Evolutionary conservation across 2,797 vertebrate species (phyloP), one percentile per base, ranked within the genome.

Genomic region (Gadopsis marmoratus): DNA sequence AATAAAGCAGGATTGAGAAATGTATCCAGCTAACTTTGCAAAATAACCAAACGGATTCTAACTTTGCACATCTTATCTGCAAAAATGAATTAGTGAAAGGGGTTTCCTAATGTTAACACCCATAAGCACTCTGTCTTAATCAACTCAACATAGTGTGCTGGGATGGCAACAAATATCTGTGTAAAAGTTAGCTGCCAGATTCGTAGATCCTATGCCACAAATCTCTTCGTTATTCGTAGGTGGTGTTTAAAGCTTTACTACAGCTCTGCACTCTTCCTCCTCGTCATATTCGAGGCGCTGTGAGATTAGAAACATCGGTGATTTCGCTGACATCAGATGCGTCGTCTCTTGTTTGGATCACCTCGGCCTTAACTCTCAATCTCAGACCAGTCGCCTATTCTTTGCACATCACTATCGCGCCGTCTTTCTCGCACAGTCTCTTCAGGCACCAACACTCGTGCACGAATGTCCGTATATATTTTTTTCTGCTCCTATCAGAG

Each of bases 321-420:
- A 93, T 75, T 80, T 68, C 14, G 31, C 79, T 50, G 81, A 81
- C 88, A 85, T 86, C 83, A 54, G 88, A 87, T 84, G 66, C 56
- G 47, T 70, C 58, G 33, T 91, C 74, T 91, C 80, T 69, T 75
- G 93, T 91, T 94, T 95, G 94, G 89, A 95, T 98, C 97, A 97
- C 98, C 97, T 94, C 91, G 92, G 98, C 97, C 97, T 99, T 99
- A 98, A 95, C 94, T 90, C 91, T 86, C 87, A 81, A 90, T 94
- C 92, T 94, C 92, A 74, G 80, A 89, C 74, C 78, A 62, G 91
- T 82, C 74, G 87, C 90, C 88, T 88, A 88, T 90, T 78, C 55
- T 93, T 91, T 92, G 88, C 90, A 90, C 92, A 67, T 82, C 60
- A 41, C 79, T 10, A n/a, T 81, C 62, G 41, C 78, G 2, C 68